Conservation (phyloP, 2,797 vertebrate species). For the Cottoperca gobio region DNA sequence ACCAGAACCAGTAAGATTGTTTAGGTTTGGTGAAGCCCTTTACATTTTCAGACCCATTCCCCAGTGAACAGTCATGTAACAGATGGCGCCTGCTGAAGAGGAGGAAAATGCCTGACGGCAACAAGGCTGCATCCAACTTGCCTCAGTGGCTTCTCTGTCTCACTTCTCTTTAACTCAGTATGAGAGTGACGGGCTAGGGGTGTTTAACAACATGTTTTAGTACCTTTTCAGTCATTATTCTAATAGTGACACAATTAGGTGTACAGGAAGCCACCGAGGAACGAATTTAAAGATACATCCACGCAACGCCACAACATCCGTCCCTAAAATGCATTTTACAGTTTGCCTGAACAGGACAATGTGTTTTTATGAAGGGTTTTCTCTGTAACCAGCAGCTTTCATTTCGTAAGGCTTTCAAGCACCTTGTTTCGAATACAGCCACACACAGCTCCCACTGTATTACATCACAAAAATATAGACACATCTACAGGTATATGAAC, state of each 20-base stretch:
- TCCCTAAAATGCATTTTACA: not conserved
- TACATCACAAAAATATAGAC: constrained; percentile 60
- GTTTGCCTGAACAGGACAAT: constrained; percentile 36
- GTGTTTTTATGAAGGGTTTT: constrained; percentile 52
- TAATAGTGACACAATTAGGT: not conserved
- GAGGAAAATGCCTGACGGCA: constrained; percentile 25
- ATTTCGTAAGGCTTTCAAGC: constrained; percentile 78
- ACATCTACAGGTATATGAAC: constrained; percentile 48
- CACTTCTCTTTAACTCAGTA: not conserved
- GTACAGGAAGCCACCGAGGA: not conserved
- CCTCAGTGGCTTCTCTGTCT: constrained; percentile 20
- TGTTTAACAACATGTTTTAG: constrained; percentile 6
- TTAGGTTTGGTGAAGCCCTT: constrained; percentile 54
- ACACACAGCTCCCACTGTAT: constrained; percentile 49
- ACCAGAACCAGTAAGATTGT: constrained; percentile 19
- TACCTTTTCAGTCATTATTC: not conserved
- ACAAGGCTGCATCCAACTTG: not conserved
- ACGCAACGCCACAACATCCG: constrained; percentile 1
- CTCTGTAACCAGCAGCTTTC: constrained; percentile 76
- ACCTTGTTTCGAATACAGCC: constrained; percentile 60
- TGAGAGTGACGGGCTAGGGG: not conserved
- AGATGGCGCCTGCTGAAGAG: constrained; percentile 53
- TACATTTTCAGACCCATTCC: constrained; percentile 13
- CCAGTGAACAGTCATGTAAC: constrained; percentile 26
- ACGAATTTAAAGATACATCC: not conserved